Evolutionary conservation across 2,888 invertebrate species (phyloP), one percentile per base, ranked within the genome.

Genomic region (Tachina grossa): DNA sequence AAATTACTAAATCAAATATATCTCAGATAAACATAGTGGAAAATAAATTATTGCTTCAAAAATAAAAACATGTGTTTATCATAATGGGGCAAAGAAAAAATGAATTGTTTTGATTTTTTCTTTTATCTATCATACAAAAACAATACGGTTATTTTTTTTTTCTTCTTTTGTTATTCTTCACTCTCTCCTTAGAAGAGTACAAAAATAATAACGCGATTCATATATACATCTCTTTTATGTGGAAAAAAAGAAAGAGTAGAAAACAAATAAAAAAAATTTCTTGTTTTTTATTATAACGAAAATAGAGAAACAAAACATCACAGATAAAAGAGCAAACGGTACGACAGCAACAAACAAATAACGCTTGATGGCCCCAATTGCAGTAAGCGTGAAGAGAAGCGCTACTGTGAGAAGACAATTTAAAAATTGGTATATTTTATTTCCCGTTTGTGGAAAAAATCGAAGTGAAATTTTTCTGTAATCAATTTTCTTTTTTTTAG

Each of bases 391-490:
- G 45, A 87, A 83, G 80, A 85, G 83, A 55, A 14, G 22, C 59
- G 51, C 83, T 68, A 10, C 51, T 78, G 22, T 19, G 5, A 9
- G 16, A 57, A 43, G 63, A 49, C 53, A 84, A 71, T 31, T n/a
- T 19, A 80, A 85, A 87, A 79, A 63, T 83, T 80, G 76, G 77
- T 87, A 87, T 85, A 87, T 84, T 85, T 76, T 77, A 81, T 84
- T 87, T 87, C 85, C 78, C 85, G 81, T 87, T 85, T 68, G 53
- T 66, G 75, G 74, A 87, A 87, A 87, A 87, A 88, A 87, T 87
- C 86, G 83, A 87, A 88, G 87, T 87, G 87, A 87, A 88, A 88
- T 87, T 88, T 88, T 87, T 85, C 85, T 83, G 78, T 80, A 79
- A 84, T 78, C 68, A 74, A 77, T 82, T 61, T 81, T 74, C 22